Evolutionary conservation across 1,140 invertebrate species (phyloP).

Genomic region (Sarcophaga peregrina): DNA sequence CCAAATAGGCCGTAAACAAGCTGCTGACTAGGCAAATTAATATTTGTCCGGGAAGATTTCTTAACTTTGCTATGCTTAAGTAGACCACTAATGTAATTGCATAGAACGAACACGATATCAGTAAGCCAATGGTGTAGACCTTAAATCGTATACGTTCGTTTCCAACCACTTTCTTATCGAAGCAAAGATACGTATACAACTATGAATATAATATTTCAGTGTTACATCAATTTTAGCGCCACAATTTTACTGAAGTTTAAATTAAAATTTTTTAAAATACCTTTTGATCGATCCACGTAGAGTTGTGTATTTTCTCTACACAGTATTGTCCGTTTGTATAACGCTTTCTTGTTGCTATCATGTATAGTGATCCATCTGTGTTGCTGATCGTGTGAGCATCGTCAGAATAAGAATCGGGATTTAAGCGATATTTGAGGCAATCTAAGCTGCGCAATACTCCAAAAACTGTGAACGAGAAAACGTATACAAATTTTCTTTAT

Average conservation of each 20-base stretch:
- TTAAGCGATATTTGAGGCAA: slow-evolving; percentile 58
- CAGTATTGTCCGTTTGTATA: slow-evolving; percentile 60
- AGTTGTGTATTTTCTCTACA: slow-evolving; percentile 54
- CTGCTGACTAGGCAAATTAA: slow-evolving; percentile 75
- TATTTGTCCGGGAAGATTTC: slow-evolving; percentile 78
- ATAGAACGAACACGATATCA: slow-evolving; percentile 73
- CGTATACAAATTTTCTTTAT: neutral
- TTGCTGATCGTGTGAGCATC: slow-evolving; percentile 56
- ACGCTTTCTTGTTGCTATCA: slow-evolving; percentile 50
- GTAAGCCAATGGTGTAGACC: slow-evolving; percentile 60
- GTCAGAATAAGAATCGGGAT: slow-evolving; percentile 56
- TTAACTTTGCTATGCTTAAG: slow-evolving; percentile 71
- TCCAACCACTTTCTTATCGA: slow-evolving; percentile 58
- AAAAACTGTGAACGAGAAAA: slow-evolving; percentile 51
- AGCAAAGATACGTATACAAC: slow-evolving; percentile 61
- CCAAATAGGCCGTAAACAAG: slow-evolving; percentile 72
- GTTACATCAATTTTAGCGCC: neutral
- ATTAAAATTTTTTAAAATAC: slow-evolving; percentile 46
- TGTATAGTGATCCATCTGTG: slow-evolving; percentile 53
- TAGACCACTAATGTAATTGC: slow-evolving; percentile 75
- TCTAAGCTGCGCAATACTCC: slow-evolving; percentile 54
- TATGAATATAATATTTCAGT: slow-evolving; percentile 37
- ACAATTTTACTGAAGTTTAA: no score
- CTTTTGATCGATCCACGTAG: slow-evolving; percentile 51
- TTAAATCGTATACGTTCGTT: slow-evolving; percentile 59